These are phyloP conservation scores for Pseudococcus viburni DNA, from an alignment of 2,888 invertebrate genomes.

Conservation along the genomic window DNA sequence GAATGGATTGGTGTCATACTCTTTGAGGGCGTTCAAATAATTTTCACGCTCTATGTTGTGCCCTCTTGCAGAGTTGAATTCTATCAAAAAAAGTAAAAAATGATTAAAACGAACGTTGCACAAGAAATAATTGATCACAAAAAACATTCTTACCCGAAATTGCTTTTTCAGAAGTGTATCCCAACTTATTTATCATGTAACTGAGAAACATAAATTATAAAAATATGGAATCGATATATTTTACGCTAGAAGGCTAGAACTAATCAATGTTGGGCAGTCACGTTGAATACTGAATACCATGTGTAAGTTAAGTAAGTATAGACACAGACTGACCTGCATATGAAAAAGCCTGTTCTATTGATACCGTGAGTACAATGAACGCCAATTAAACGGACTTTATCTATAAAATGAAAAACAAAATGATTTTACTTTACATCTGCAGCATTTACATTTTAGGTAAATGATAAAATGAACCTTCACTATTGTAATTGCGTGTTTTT, in stretches of 20 bases:
- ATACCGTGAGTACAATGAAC: constrained; percentile 62
- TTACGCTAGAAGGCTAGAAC: no score
- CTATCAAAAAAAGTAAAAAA: neutral
- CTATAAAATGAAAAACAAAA: constrained; percentile 27
- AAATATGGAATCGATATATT: no score
- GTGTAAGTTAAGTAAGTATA: no score
- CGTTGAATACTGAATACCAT: no score
- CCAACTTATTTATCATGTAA: constrained; percentile 62
- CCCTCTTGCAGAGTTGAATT: constrained; percentile 54
- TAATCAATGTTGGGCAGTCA: no score
- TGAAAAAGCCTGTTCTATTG: constrained; percentile 58
- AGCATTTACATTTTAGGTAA: neutral
- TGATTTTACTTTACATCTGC: neutral
- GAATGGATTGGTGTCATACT: neutral
- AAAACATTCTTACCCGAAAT: constrained; percentile 39
- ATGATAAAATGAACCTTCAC: neutral
- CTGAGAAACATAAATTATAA: constrained; percentile 5
- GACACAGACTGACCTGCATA: constrained; percentile 35
- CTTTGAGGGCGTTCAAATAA: neutral
- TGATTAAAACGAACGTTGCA: neutral
- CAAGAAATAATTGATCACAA: neutral
- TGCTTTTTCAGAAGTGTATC: constrained; percentile 52
- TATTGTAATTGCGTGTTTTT: neutral
- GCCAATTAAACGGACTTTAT: constrained; percentile 44
- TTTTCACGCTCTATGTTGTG: constrained; percentile 50